phyloP scores from a whole-genome alignment of 1,140 invertebrate species.

The Tyrophagus putrescentiae region DNA sequence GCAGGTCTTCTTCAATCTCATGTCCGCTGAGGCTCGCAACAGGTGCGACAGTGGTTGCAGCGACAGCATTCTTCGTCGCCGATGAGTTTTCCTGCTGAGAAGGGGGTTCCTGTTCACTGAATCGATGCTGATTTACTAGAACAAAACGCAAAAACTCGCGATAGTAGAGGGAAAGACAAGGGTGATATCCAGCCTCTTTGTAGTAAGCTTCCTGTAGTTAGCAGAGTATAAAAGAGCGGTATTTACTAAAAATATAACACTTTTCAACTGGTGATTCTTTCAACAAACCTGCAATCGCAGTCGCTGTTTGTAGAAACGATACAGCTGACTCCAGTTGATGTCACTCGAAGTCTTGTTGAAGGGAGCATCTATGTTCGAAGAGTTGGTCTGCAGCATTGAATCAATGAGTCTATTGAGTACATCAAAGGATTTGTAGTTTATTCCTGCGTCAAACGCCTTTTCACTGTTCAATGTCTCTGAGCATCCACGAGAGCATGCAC shows the following conservation, averaged over 20 bases:
- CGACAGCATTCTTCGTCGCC: no score
- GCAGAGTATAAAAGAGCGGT: no score
- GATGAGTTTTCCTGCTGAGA: no score
- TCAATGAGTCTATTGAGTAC: constrained; percentile 2
- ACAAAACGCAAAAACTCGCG: constrained; percentile 3
- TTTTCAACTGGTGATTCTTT: no score
- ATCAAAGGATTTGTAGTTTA: background rate
- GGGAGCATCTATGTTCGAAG: background rate
- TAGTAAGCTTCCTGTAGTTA: constrained; percentile 11
- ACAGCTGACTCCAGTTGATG: constrained; percentile 3
- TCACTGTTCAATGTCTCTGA: background rate
- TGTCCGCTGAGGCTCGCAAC: background rate
- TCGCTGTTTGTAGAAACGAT: background rate
- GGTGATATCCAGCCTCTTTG: background rate
- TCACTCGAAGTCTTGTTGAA: background rate
- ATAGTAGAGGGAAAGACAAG: constrained; percentile 5
- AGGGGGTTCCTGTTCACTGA: no score
- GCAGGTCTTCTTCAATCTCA: constrained; percentile 7
- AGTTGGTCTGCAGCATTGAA: no score
- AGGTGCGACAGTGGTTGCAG: no score
- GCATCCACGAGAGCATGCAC: constrained; percentile 10
- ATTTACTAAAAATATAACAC: no score
- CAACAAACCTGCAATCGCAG: no score
- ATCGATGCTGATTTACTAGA: constrained; percentile 2
- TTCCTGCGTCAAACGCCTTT: background rate